phyloP scores from a whole-genome alignment of 2,113 vertebrate genomes.

The Arenaria interpres region DNA sequence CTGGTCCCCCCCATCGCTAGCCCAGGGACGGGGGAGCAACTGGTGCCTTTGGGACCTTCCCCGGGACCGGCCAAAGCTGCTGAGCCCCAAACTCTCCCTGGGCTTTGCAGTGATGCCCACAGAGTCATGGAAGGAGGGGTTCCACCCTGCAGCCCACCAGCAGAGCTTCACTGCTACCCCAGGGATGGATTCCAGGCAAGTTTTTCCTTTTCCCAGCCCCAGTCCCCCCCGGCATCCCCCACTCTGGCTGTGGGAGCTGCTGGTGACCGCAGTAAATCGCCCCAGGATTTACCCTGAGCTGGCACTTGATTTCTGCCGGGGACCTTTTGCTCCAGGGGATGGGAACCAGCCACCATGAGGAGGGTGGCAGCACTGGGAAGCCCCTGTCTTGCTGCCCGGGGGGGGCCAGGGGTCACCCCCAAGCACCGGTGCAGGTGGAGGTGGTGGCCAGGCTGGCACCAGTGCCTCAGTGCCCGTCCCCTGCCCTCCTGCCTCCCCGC shows the following conservation, averaged over 20 bases:
- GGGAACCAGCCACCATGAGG: rapidly evolving
- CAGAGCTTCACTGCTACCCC: not conserved
- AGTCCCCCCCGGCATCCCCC: rapidly evolving
- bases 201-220: not conserved
- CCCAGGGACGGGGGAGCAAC: not conserved
- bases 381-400: not conserved
- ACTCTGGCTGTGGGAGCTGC: not conserved
- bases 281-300: not conserved
- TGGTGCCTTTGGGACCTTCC: not conserved
- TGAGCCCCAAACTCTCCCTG: not conserved
- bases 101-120: not conserved
- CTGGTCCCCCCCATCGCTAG: not conserved
- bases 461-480: not conserved
- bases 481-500: not conserved
- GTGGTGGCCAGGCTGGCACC: not conserved
- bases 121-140: not conserved
- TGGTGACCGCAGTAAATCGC: rapidly evolving
- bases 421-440: not conserved
- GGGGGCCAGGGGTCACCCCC: too few relatives aligned
- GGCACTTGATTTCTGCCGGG: not conserved
- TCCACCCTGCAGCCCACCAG: not conserved
- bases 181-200: not conserved
- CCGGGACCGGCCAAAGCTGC: not conserved
- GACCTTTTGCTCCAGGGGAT: rapidly evolving
- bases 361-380: not conserved